Evolutionary conservation across 2,888 invertebrate species (phyloP), one percentile per base, ranked within the genome.

Genomic region (Euclidia mi): DNA sequence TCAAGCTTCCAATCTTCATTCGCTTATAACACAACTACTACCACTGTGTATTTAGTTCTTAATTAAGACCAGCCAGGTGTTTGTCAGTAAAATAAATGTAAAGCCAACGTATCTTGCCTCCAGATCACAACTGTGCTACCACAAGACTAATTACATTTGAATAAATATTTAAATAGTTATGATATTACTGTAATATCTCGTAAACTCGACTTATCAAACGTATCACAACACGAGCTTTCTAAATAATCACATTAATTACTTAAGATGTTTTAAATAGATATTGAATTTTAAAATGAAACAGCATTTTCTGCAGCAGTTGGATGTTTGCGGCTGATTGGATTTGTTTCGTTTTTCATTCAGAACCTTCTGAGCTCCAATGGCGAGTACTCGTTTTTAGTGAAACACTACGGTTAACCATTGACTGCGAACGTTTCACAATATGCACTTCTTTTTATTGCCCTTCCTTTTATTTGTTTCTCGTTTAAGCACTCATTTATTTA

Each of bases 241-340:
- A 34, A 46, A 45, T 37, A 40, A 40, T 28, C 34, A 35, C 43
- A 60, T 59, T 73, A 71, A 74, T 71, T 67, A 58, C 57, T 74
- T 77, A 77, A 78, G 72, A 74, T 31, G 60, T 68, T 64, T 52
- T 55, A 65, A 78, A 73, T 68, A 65, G 65, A 70, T 71, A 71
- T 76, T 62, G 75, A 78, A 66, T 65, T 74, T 75, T 67, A 59
- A 81, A 85, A 77, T 71, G 78, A 74, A 79, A 78, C 73, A 75
- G 63, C 72, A 78, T 76, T 84, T 78, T 71, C 66, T 64, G 7
- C 34, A 66, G 67, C 50, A 53, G 57, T 76, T 69, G 56, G 71
- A 82, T 81, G 79, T 82, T 88, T 79, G 84, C 75, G 81, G 84
- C 71, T 86, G 89, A 90, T 90, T 89, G 88, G 89, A 84, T 91